These are phyloP conservation scores for Diplazon laetatorius DNA, from an alignment of 2,888 invertebrate genomes.

Conservation along the genomic window DNA sequence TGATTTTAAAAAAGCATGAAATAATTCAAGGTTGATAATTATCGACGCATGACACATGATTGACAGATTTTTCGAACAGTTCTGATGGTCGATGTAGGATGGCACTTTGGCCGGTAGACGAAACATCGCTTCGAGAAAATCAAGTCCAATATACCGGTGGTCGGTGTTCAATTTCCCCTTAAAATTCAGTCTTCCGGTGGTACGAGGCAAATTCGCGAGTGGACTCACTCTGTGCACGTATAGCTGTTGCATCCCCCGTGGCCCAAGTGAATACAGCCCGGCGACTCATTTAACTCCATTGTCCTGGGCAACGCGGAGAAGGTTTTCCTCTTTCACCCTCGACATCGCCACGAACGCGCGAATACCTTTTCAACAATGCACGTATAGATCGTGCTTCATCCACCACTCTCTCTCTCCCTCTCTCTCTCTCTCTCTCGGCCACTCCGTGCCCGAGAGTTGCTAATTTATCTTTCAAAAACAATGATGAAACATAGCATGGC, in stretches of 20 bases:
- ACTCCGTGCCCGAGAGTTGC: slow-evolving; percentile 15
- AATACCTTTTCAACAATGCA: not conserved
- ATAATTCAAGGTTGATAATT: no score
- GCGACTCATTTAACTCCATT: slow-evolving; percentile 63
- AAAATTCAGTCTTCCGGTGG: not conserved
- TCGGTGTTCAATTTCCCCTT: not conserved
- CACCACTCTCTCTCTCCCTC: not conserved
- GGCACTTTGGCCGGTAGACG: not conserved
- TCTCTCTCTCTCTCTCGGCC: not conserved
- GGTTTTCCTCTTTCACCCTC: slow-evolving; percentile 50
- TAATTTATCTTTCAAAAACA: slow-evolving; percentile 60
- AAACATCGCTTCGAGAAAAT: not conserved
- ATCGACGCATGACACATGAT: no score
- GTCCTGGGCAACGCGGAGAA: slow-evolving; percentile 46
- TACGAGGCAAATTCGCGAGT: not conserved
- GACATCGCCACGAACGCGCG: slow-evolving; percentile 34
- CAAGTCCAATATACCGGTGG: not conserved
- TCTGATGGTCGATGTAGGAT: no score
- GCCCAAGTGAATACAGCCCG: slow-evolving; percentile 39
- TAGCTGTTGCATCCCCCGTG: slow-evolving; percentile 3
- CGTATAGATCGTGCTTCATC: no score
- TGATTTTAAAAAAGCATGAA: no score
- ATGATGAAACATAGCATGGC: slow-evolving; percentile 45
- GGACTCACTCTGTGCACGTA: not conserved
- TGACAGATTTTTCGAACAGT: no score